Evolutionary conservation across 2,888 invertebrate genomes (phyloP).

Genomic region (Lasioglossum figueresi): DNA sequence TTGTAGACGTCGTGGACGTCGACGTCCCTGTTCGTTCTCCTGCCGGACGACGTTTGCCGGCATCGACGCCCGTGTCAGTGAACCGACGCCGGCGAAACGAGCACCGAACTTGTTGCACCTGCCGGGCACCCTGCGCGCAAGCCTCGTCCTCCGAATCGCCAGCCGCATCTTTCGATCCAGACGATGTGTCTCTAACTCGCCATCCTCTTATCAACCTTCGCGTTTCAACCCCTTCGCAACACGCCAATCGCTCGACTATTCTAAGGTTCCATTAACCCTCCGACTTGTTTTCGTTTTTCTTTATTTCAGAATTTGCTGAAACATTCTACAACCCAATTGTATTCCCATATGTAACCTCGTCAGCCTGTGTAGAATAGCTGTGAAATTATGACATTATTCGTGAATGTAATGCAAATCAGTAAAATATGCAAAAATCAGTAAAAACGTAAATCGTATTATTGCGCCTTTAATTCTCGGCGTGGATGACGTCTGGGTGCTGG

Average conservation of each 20-base stretch:
- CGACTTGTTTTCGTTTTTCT: background rate
- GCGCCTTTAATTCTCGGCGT: background rate
- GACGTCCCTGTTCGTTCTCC: slow-evolving; percentile 50
- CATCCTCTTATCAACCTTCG: background rate
- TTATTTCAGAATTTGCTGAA: background rate
- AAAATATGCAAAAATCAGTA: too few relatives aligned
- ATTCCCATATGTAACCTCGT: too few relatives aligned
- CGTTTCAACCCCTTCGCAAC: background rate
- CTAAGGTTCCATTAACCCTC: background rate
- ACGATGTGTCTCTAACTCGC: background rate
- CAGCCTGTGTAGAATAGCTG: too few relatives aligned
- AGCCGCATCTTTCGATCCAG: slow-evolving; percentile 5
- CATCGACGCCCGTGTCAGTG: slow-evolving; percentile 80
- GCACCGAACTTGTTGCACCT: slow-evolving; percentile 76
- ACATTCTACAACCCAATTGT: too few relatives aligned
- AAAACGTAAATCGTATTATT: background rate
- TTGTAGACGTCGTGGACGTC: slow-evolving; percentile 64
- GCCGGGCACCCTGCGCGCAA: slow-evolving; percentile 34
- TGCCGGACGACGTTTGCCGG: slow-evolving; percentile 48
- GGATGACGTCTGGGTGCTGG: background rate
- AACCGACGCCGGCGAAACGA: slow-evolving; percentile 72
- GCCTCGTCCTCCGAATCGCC: slow-evolving; percentile 23
- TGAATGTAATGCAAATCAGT: too few relatives aligned
- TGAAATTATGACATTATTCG: too few relatives aligned
- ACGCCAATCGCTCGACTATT: background rate